Evolutionary conservation across 2,888 invertebrate genomes (phyloP), one percentile per base, ranked within the genome.

Genomic region (Ypsolopha scabrella): DNA sequence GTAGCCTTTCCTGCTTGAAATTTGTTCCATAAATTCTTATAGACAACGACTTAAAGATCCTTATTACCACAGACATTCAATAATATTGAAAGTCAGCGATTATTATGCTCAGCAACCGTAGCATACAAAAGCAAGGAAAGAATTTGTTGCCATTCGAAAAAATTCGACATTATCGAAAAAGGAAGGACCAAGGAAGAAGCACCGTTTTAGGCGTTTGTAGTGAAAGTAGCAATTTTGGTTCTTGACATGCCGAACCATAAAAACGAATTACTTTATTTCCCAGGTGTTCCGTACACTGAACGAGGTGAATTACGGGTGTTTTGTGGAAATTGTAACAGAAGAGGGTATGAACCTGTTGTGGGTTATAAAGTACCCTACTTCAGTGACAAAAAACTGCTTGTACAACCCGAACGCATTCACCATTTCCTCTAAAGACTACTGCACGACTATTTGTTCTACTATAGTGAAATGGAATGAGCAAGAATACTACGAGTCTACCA

Each of bases 281-380:
- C 63, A 85, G 85, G 70, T 82, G 4, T 69, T 83, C 36, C 66
- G 77, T n/a, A 75, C 75, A 1, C 14, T 79, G 37, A 61, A 52
- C 14, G 68, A 75, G 41, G 57, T 70, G 6, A 80, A 82, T 57
- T 85, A 82, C 55, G 67, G 71, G 50, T 85, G 85, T 48, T 49
- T 57, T 4, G 61, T 83, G 11, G 82, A 85, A 53, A 68, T 85
- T 24, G 67, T 70, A 1, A 67, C 74, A 0, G 69, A 72, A 9
- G 45, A 52, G 0, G 33, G 59, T 4, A 54, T 64, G 0, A 56
- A 53, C 33, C 56, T 83, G 1, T 53, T 83, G 1, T 58, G 75
- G 0, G 80, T 81, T 0, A 68, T 85, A 14, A 67, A 72, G 10
- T 81, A 70, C 39, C 82, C 83, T 0, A 77, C 62, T 7, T 59